Conservation (phyloP, 2,888 invertebrate species). For the Thera obeliscata region DNA sequence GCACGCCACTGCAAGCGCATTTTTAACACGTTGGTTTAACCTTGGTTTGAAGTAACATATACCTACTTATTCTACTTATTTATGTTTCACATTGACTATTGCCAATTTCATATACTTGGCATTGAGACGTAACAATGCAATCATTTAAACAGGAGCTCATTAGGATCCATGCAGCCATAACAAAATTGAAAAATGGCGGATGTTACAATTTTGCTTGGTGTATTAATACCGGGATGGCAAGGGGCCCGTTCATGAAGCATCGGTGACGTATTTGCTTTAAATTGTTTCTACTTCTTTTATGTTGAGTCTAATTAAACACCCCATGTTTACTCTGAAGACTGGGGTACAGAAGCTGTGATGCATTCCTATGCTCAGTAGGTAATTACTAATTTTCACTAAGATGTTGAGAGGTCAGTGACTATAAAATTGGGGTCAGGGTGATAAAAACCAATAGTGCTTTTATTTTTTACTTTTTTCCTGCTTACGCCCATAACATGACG, state of each 20-base stretch:
- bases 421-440: not conserved
- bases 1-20: too few relatives aligned
- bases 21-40: not conserved
- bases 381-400: too few relatives aligned
- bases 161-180: constrained; percentile 47
- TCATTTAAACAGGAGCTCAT: constrained; percentile 30
- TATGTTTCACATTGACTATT: constrained; percentile 14
- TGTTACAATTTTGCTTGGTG: not conserved
- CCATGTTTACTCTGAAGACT: too few relatives aligned
- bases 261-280: too few relatives aligned
- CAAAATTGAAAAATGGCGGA: constrained; percentile 32
- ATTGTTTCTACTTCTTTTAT: too few relatives aligned
- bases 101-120: not conserved
- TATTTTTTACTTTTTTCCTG: not conserved
- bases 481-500: constrained; percentile 54
- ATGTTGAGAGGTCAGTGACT: not conserved
- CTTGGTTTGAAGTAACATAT: too few relatives aligned
- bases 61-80: not conserved
- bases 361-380: too few relatives aligned
- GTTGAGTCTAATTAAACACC: too few relatives aligned
- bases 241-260: too few relatives aligned
- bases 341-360: too few relatives aligned
- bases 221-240: not conserved
- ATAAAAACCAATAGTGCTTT: not conserved
- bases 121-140: constrained; percentile 13